phyloP scores from a whole-genome alignment of 1,140 invertebrate species.

The Scaptomyza montana region DNA sequence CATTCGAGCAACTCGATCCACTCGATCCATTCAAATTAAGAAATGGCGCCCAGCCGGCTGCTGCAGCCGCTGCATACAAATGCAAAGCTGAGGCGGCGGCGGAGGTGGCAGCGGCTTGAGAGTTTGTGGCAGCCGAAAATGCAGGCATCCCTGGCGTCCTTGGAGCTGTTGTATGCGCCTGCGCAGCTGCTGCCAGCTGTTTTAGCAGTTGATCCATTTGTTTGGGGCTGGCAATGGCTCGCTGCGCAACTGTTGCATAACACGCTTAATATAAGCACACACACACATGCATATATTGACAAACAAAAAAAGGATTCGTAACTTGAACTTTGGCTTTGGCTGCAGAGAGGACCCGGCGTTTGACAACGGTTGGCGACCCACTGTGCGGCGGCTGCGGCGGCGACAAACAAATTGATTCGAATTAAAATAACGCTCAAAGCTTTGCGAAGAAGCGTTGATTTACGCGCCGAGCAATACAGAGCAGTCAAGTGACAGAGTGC shows the following conservation, averaged over 20 bases:
- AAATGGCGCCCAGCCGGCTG: constrained; percentile 61
- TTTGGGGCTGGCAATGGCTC: neutral
- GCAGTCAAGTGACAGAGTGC: too few relatives aligned
- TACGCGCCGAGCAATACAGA: constrained; percentile 31
- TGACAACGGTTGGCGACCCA: constrained; percentile 48
- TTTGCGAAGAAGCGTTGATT: constrained; percentile 34
- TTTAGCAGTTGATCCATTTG: constrained; percentile 70
- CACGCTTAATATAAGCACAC: constrained; percentile 8
- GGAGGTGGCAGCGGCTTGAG: constrained; percentile 12
- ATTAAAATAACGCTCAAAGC: constrained; percentile 72
- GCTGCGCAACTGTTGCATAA: constrained; percentile 37
- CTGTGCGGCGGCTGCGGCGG: constrained; percentile 72
- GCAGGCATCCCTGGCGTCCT: constrained; percentile 8
- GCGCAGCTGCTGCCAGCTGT: constrained; percentile 69
- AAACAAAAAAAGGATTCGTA: constrained; percentile 19
- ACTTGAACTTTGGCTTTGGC: constrained; percentile 4
- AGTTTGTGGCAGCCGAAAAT: neutral
- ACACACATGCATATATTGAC: neutral
- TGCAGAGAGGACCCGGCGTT: constrained; percentile 4
- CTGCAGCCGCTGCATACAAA: constrained; percentile 62
- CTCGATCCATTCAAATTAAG: constrained; percentile 16
- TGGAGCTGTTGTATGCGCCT: constrained; percentile 47
- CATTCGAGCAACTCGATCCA: too few relatives aligned
- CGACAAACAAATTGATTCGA: constrained; percentile 81
- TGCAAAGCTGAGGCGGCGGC: constrained; percentile 47